Conservation (phyloP, 1,140 invertebrate genomes). For the Drosophila athabasca region DNA sequence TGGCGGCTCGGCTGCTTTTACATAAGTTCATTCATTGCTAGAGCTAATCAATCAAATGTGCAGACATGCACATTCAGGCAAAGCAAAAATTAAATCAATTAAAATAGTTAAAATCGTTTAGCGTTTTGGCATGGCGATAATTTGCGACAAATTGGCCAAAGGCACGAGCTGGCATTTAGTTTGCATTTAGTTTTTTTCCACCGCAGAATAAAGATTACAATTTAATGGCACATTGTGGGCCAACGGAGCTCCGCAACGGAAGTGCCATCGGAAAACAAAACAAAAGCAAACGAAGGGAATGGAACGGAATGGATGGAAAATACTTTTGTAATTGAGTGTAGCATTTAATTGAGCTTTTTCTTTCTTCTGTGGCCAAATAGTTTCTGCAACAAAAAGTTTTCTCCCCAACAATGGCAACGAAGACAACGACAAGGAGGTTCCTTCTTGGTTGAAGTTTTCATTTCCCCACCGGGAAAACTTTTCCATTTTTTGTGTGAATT, state of each 20-base stretch:
- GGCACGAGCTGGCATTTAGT: slow-evolving; percentile 64
- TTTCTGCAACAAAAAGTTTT: slow-evolving; percentile 53
- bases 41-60: slow-evolving; percentile 41
- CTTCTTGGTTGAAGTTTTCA: no score
- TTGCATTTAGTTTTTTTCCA: slow-evolving; percentile 11
- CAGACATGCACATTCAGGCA: slow-evolving; percentile 23
- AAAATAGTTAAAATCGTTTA: slow-evolving; percentile 66
- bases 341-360: slow-evolving; percentile 66
- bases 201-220: slow-evolving; percentile 67
- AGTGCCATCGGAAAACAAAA: slow-evolving; percentile 47
- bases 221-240: slow-evolving; percentile 57
- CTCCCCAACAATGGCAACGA: slow-evolving; percentile 72
- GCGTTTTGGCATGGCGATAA: slow-evolving; percentile 42
- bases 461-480: slow-evolving; percentile 33
- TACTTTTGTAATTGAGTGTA: slow-evolving; percentile 66
- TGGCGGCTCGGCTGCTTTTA: slow-evolving; percentile 1
- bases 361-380: slow-evolving; percentile 44
- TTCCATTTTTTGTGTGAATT: slow-evolving; percentile 59
- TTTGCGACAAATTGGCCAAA: slow-evolving; percentile 71
- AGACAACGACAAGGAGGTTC: slow-evolving; percentile 36
- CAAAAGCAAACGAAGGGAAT: slow-evolving; percentile 25
- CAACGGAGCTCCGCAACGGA: slow-evolving; percentile 38
- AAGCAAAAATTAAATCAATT: slow-evolving; percentile 63
- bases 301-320: slow-evolving; percentile 11
- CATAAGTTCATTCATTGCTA: slow-evolving; percentile 33